Percentiles rank a stretch among this genome's conserved stretches.
phyloP scores from a whole-genome alignment of 2,797 vertebrate genomes.

The Spinus pinus region DNA sequence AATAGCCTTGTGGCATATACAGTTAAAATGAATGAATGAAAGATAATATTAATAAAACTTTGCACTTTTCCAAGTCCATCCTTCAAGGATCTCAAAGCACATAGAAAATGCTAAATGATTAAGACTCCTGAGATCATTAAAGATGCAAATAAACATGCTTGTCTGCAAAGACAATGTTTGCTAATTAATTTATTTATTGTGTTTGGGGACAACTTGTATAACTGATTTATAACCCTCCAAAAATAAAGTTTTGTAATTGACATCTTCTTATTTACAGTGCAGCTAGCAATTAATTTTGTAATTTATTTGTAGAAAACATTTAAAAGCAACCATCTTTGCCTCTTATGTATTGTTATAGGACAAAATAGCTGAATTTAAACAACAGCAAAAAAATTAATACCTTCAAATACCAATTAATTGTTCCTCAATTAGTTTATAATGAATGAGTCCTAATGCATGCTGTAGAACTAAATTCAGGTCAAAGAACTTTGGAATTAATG shows the following conservation, averaged over 20 bases:
- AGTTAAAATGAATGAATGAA: not conserved
- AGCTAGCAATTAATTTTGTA: constrained; percentile 30
- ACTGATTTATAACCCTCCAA: constrained; percentile 1
- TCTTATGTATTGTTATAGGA: not conserved
- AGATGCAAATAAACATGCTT: constrained; percentile 38
- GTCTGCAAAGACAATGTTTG: constrained; percentile 20
- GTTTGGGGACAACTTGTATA: constrained; percentile 12
- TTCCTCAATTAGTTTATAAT: not conserved
- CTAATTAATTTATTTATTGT: constrained; percentile 45
- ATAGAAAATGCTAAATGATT: constrained; percentile 18
- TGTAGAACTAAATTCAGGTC: not conserved
- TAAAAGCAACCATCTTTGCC: not conserved
- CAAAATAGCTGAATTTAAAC: constrained; percentile 8
- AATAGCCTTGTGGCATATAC: not conserved
- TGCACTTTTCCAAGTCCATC: not conserved
- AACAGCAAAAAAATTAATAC: not conserved
- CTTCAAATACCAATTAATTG: not conserved
- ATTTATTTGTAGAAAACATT: constrained; percentile 42
- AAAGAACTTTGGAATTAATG: not conserved
- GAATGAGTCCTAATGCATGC: not conserved
- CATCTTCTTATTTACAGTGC: constrained; percentile 13
- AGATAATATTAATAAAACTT: not conserved
- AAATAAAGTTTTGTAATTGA: constrained; percentile 29
- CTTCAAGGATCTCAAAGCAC: constrained; percentile 17
- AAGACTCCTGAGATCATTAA: constrained; percentile 30